Evolutionary conservation across 2,888 invertebrate genomes (phyloP).

Genomic region (Cremastinae sp.): DNA sequence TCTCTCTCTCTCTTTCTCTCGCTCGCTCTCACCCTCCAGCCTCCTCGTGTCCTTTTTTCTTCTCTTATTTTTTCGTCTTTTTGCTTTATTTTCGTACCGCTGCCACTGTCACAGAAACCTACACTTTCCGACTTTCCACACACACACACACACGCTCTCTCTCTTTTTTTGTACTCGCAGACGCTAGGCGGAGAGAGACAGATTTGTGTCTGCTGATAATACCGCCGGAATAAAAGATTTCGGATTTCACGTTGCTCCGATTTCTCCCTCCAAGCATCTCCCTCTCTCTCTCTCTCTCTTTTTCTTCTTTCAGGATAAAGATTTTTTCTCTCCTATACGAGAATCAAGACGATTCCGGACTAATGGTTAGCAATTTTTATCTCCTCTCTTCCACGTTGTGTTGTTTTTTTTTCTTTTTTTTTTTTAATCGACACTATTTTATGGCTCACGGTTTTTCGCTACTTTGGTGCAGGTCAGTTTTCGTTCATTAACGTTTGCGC

Average conservation of each 20-base stretch:
- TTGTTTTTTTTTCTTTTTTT: not conserved
- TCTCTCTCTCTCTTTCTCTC: conserved; percentile 8
- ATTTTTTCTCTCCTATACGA: not conserved
- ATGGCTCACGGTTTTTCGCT: not conserved
- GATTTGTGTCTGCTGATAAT: conserved; percentile 13
- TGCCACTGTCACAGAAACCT: conserved; percentile 17
- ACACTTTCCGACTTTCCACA: conserved; percentile 2
- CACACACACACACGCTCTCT: not conserved
- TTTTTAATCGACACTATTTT: not conserved
- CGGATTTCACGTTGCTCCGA: conserved; percentile 13
- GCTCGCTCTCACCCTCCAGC: too few species aligned
- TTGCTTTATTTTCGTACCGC: conserved; percentile 22
- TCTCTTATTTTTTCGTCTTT: not conserved
- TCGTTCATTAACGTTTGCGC: too few species aligned
- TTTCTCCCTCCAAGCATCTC: conserved; percentile 6
- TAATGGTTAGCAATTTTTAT: not conserved
- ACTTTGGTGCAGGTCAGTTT: too few species aligned
- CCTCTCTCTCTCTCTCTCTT: not conserved
- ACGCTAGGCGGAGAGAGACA: not conserved
- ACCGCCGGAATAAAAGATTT: conserved; percentile 15
- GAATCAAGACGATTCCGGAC: not conserved
- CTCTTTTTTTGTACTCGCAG: not conserved
- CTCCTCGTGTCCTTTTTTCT: not conserved
- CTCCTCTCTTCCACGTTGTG: not conserved
- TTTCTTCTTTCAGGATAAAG: not conserved